Conservation (phyloP, 1,140 invertebrate genomes). For the Lerema accius region DNA sequence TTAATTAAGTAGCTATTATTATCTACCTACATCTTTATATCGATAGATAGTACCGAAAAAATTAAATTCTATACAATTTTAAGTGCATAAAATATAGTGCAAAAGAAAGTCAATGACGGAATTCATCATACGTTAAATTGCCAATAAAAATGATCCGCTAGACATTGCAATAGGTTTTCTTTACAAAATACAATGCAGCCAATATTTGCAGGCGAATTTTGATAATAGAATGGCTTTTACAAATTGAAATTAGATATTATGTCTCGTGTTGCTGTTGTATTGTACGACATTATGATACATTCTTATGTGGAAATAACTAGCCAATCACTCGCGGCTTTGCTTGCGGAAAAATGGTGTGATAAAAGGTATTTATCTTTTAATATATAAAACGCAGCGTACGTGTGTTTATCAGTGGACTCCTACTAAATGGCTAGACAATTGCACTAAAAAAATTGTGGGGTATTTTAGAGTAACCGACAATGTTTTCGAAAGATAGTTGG, state of each 20-base stretch:
- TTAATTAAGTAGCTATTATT: no score
- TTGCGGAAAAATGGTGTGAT: not conserved
- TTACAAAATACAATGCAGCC: constrained; percentile 19
- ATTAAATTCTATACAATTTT: no score
- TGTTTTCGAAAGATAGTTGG: no score
- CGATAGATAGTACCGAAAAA: no score
- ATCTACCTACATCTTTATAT: no score
- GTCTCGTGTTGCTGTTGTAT: not conserved
- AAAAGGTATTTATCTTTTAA: no score
- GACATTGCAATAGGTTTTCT: constrained; percentile 15
- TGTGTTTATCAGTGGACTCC: no score
- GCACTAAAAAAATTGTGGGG: no score
- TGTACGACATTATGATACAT: not conserved
- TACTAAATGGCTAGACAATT: no score
- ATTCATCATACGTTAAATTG: constrained; percentile 8
- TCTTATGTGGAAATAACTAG: not conserved
- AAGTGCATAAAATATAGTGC: no score
- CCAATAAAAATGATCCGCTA: constrained; percentile 8
- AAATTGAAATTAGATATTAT: not conserved
- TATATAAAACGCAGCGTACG: no score
- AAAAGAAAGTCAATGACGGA: constrained; percentile 6
- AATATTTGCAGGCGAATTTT: constrained; percentile 8
- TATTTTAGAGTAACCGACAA: no score
- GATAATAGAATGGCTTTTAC: not conserved
- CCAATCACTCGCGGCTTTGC: not conserved